Evolutionary conservation across 2,888 invertebrate species (phyloP).

Genomic region (Cryptus armator): DNA sequence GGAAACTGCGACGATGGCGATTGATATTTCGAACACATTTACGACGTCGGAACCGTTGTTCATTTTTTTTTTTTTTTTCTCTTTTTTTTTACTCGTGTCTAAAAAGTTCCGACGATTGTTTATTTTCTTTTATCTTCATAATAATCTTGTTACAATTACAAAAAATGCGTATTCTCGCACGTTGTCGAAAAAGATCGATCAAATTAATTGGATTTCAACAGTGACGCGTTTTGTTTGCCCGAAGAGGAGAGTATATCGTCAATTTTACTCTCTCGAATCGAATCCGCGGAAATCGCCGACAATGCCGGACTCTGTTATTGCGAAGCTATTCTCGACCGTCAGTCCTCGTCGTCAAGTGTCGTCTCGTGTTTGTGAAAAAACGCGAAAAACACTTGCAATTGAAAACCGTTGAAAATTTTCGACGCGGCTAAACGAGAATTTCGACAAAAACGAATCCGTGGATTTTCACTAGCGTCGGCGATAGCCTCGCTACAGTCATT

Average conservation of each 20-base stretch:
- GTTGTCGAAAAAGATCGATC: conserved; percentile 33
- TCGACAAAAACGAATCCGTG: conserved; percentile 21
- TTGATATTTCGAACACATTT: conserved; percentile 69
- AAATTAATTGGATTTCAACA: conserved; percentile 26
- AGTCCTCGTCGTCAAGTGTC: too few species aligned
- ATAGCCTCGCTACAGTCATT: conserved; percentile 50
- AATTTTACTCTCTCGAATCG: conserved; percentile 11
- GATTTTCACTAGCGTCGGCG: conserved; percentile 1
- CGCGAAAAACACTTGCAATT: too few species aligned
- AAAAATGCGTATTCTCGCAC: conserved; percentile 38
- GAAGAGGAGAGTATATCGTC: neutral
- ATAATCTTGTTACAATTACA: conserved; percentile 43
- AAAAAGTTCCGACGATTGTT: conserved; percentile 28
- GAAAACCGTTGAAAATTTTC: too few species aligned
- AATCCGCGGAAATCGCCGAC: conserved; percentile 30
- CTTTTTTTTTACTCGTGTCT: neutral
- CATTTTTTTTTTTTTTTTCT: neutral
- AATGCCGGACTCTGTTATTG: too few species aligned
- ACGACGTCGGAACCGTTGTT: conserved; percentile 35
- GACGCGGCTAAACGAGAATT: conserved; percentile 9
- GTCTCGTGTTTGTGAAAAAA: too few species aligned
- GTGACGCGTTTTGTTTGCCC: neutral
- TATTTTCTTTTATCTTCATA: neutral
- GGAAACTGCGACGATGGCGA: conserved; percentile 40
- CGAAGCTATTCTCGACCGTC: too few species aligned